Percentiles rank a stretch among this genome's conserved stretches.
These are phyloP conservation scores for Ligdia adustata DNA, from an alignment of 2,888 invertebrate species.

Conservation along the genomic window DNA sequence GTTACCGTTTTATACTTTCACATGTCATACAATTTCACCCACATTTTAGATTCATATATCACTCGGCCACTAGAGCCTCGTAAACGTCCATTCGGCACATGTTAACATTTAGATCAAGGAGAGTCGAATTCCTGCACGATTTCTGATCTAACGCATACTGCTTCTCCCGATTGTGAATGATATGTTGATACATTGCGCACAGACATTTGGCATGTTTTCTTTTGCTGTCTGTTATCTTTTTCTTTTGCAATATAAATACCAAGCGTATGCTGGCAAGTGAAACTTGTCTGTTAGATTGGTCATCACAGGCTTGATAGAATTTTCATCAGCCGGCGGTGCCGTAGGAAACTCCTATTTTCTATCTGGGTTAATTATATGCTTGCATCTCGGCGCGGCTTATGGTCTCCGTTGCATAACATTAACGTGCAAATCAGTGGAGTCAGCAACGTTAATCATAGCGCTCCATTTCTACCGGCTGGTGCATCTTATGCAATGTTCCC, in stretches of 20 bases:
- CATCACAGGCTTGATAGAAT: constrained; percentile 10
- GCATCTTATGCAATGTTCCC: constrained; percentile 40
- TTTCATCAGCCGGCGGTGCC: constrained; percentile 17
- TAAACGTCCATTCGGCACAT: constrained; percentile 25
- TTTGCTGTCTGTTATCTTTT: neutral
- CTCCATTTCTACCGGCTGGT: constrained; percentile 46
- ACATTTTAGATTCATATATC: constrained; percentile 51
- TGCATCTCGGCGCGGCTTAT: constrained; percentile 35
- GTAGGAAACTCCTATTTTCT: constrained; percentile 34
- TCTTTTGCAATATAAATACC: constrained; percentile 15
- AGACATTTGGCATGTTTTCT: neutral
- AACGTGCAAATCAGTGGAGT: constrained; percentile 40
- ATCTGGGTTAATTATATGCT: constrained; percentile 37
- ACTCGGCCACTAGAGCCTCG: constrained; percentile 37
- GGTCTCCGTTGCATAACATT: constrained; percentile 47
- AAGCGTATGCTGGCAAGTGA: neutral
- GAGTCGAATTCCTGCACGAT: constrained; percentile 26
- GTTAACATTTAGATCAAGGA: constrained; percentile 12
- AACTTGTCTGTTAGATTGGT: constrained; percentile 3
- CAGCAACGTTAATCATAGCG: constrained; percentile 35
- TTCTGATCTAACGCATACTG: constrained; percentile 3
- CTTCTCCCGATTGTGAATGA: constrained; percentile 4
- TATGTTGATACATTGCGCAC: constrained; percentile 2
- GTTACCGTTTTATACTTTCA: constrained; percentile 60
- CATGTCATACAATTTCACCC: constrained; percentile 68